phyloP scores from a whole-genome alignment of 2,888 invertebrate species.

The Tipula helvola region DNA sequence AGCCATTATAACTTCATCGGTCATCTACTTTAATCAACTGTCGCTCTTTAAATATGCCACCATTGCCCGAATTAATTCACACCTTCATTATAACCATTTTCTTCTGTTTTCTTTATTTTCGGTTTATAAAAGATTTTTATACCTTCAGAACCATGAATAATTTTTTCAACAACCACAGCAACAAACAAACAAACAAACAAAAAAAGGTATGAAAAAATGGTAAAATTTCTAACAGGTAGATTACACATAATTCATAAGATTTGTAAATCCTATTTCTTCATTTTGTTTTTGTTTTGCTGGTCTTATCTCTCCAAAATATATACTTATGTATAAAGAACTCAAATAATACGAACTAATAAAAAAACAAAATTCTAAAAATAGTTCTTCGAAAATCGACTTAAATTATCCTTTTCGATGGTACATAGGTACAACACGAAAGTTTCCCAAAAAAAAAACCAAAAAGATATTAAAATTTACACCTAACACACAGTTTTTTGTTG shows the following conservation, averaged over 20 bases:
- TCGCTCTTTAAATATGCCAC: background rate
- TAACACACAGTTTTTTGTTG: background rate
- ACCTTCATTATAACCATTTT: background rate
- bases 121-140: background rate
- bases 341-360: background rate
- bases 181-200: background rate
- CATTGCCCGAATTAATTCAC: background rate
- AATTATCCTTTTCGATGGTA: background rate
- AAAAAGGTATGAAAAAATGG: background rate
- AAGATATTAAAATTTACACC: background rate
- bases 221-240: background rate
- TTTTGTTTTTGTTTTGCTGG: background rate
- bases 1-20: background rate
- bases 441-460: background rate
- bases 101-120: background rate
- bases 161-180: background rate
- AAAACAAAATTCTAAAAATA: background rate
- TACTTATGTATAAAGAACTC: background rate
- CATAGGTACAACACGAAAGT: background rate
- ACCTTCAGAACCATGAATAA: background rate
- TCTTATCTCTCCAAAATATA: background rate
- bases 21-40: background rate
- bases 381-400: background rate
- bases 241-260: background rate
- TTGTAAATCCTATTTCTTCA: background rate